phyloP scores from a whole-genome alignment of 1,140 invertebrate species.

The Daktulosphaira vitifoliae region DNA sequence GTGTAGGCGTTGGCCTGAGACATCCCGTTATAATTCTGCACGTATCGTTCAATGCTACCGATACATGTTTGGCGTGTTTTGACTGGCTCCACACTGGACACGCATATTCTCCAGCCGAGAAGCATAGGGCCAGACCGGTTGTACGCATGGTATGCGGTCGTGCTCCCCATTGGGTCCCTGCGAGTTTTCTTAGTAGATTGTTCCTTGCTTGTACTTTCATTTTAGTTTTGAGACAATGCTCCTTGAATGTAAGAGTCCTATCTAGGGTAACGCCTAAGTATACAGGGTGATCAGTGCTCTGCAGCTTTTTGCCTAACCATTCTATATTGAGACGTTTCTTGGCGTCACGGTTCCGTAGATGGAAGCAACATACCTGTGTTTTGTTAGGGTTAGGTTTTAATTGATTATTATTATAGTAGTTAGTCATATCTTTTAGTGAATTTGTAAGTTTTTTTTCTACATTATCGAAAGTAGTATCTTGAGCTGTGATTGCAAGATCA shows the following conservation, averaged over 20 bases:
- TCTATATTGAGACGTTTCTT: constrained; percentile 44
- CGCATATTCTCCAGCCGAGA: too few relatives aligned
- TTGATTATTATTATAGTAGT: neutral
- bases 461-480: too few relatives aligned
- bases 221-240: constrained; percentile 10
- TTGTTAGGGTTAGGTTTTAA: neutral
- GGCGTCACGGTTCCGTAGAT: constrained; percentile 48
- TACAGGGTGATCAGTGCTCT: constrained; percentile 1
- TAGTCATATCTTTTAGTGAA: neutral
- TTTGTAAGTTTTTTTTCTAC: neutral
- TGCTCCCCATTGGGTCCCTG: neutral
- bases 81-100: too few relatives aligned
- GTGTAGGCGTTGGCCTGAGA: too few relatives aligned
- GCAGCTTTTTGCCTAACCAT: constrained; percentile 8
- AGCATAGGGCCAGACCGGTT: too few relatives aligned
- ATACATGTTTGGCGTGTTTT: too few relatives aligned
- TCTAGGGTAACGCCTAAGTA: too few relatives aligned
- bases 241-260: constrained; percentile 27
- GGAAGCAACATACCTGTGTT: too few relatives aligned
- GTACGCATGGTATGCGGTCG: neutral
- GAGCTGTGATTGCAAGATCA: too few relatives aligned
- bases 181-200: constrained; percentile 1
- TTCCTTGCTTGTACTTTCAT: too few relatives aligned
- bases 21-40: too few relatives aligned
- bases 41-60: too few relatives aligned